Percentiles rank a stretch among this genome's conserved stretches.
These are phyloP conservation scores for Aphelinus atriplicis DNA, from an alignment of 1,140 invertebrate genomes.

Conservation along the genomic window DNA sequence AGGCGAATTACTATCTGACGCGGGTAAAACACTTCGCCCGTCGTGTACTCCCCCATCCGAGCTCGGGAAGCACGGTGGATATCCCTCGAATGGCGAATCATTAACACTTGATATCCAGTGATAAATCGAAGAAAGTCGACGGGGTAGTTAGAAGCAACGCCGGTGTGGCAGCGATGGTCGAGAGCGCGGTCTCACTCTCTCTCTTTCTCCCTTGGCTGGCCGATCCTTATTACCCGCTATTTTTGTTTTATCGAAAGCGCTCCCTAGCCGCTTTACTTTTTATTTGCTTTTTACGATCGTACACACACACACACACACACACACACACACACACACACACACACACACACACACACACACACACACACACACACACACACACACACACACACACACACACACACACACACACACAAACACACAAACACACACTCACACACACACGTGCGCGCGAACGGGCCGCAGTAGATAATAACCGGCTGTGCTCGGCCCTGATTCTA, in stretches of 20 bases:
- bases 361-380: neutral
- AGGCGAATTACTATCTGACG: too few relatives aligned
- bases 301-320: neutral
- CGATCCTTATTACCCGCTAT: conserved; percentile 10
- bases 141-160: neutral
- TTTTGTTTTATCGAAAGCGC: conserved; percentile 26
- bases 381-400: too few relatives aligned
- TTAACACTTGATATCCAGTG: conserved; percentile 17
- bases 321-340: too few relatives aligned
- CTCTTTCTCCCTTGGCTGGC: neutral
- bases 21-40: too few relatives aligned
- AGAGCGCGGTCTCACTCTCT: too few relatives aligned
- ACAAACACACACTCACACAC: too few relatives aligned
- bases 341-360: neutral
- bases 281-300: conserved; percentile 3
- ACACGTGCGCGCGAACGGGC: too few relatives aligned
- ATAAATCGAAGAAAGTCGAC: neutral
- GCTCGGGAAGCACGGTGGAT: too few relatives aligned
- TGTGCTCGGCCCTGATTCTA: neutral
- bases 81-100: neutral
- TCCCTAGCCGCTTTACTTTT: neutral
- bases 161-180: too few relatives aligned
- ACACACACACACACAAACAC: neutral
- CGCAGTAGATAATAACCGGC: conserved; percentile 14
- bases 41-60: too few relatives aligned